phyloP scores from a whole-genome alignment of 2,113 vertebrate genomes.

The Bos indicus region DNA sequence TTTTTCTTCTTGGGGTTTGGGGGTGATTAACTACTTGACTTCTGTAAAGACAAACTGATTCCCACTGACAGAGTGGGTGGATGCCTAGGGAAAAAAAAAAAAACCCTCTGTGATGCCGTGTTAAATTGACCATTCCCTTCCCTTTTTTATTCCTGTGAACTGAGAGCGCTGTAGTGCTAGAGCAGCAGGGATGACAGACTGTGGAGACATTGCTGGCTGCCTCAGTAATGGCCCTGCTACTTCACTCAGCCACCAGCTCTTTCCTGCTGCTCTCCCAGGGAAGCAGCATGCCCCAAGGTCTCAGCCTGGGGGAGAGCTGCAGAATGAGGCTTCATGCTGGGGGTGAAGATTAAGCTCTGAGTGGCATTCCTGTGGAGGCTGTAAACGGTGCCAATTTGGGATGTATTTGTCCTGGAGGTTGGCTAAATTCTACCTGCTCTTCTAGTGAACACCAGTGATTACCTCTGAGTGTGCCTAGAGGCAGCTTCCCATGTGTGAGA shows the following conservation, averaged over 20 bases:
- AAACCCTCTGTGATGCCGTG: conserved; percentile 46
- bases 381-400: conserved; percentile 32
- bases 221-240: conserved; percentile 30
- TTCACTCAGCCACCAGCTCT: background rate
- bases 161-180: background rate
- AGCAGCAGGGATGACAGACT: background rate
- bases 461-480: background rate
- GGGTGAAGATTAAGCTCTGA: conserved; percentile 42
- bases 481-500: background rate
- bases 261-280: background rate
- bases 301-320: background rate
- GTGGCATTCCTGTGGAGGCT: conserved; percentile 34
- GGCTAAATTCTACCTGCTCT: conserved; percentile 37
- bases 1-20: background rate
- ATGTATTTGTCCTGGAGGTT: background rate
- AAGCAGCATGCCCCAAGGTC: rapidly evolving
- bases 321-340: background rate
- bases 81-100: conserved; percentile 44
- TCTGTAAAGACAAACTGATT: background rate
- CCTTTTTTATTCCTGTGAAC: conserved; percentile 30
- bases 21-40: conserved; percentile 43
- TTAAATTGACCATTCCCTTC: conserved; percentile 45
- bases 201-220: background rate
- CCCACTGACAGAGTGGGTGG: background rate
- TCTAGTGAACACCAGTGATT: conserved; percentile 41